Percentiles rank a stretch among this genome's conserved stretches.
Conservation (phyloP, 2,888 invertebrate genomes). For the Matsumyia berberina region DNA sequence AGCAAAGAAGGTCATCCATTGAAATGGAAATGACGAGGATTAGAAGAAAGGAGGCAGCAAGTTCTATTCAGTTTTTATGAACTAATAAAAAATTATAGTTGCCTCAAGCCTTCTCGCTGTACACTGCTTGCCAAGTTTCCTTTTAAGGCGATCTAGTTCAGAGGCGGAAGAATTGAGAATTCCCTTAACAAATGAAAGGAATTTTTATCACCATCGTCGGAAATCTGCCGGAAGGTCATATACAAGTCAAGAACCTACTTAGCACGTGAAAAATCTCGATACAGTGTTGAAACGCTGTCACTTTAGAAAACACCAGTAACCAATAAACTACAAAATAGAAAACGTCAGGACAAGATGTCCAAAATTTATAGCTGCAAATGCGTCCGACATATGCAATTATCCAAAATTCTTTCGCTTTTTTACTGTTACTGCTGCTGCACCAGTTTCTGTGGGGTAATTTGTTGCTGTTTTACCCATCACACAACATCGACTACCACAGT, state of each 20-base stretch:
- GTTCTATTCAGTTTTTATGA: no score
- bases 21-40: background rate
- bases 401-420: conserved; percentile 51
- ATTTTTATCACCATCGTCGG: no score
- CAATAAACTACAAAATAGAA: conserved; percentile 9
- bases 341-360: conserved; percentile 47
- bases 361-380: conserved; percentile 68
- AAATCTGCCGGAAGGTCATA: no score
- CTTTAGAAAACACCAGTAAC: background rate
- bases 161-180: no score
- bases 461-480: conserved; percentile 46
- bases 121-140: no score
- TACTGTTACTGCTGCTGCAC: conserved; percentile 34
- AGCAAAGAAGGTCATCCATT: background rate
- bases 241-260: no score
- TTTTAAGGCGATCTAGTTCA: no score
- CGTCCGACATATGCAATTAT: conserved; percentile 72
- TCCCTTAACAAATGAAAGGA: no score
- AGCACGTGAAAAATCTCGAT: no score
- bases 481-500: conserved; percentile 31
- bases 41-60: background rate
- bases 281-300: background rate
- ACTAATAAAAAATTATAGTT: no score
- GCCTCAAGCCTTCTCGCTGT: no score
- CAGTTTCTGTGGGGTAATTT: conserved; percentile 38